These are phyloP conservation scores for Lophotriccus pileatus DNA, from an alignment of 2,797 vertebrate species.

Conservation along the genomic window DNA sequence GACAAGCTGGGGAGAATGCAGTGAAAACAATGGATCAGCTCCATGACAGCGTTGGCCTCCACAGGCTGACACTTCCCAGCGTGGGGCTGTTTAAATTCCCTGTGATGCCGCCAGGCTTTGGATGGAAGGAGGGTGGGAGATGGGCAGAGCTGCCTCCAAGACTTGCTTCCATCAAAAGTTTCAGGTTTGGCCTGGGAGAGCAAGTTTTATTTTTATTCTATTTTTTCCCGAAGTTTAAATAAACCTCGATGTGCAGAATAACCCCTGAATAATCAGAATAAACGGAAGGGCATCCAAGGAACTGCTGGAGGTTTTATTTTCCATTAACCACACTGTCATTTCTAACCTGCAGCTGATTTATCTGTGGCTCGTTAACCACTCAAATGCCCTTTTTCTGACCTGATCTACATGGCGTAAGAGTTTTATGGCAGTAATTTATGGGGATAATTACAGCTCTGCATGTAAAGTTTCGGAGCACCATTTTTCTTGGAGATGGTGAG, in stretches of 20 bases:
- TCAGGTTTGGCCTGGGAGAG: neutral
- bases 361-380: neutral
- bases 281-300: neutral
- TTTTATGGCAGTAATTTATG: neutral
- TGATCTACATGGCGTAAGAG: neutral
- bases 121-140: neutral
- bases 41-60: neutral
- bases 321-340: neutral
- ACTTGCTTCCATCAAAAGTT: neutral
- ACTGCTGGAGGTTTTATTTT: slow-evolving; percentile 1
- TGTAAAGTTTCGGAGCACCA: neutral
- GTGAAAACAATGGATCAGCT: neutral
- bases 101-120: neutral
- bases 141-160: neutral
- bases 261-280: neutral
- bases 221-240: slow-evolving; percentile 4
- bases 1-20: neutral
- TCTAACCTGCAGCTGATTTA: neutral
- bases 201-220: neutral
- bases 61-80: neutral
- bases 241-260: slow-evolving; percentile 24
- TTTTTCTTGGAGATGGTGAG: neutral
- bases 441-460: slow-evolving; percentile 1
- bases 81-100: neutral
- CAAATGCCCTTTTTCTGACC: slow-evolving; percentile 3